Evolutionary conservation across 2,113 vertebrate species (phyloP).

Genomic region (Butastur rufipennis): DNA sequence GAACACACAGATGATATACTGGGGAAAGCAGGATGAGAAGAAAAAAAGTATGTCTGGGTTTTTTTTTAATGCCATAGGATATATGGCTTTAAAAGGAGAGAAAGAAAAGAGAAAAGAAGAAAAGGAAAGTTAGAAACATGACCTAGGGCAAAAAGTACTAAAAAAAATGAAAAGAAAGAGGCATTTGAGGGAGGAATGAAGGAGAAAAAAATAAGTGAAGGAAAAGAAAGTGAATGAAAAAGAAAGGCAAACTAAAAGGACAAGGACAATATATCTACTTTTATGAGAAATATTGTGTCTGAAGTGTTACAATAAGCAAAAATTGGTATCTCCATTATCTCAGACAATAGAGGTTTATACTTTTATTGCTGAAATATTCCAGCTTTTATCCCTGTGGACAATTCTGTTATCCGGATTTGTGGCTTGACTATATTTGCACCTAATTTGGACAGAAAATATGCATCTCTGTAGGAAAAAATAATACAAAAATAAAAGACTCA

Average conservation of each 20-base stretch:
- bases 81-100: neutral
- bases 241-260: neutral
- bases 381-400: neutral
- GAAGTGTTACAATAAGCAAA: neutral
- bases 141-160: neutral
- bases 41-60: rapidly evolving
- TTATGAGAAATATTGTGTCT: neutral
- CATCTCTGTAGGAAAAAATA: neutral
- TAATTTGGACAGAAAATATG: neutral
- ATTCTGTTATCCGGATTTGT: neutral
- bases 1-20: neutral
- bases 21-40: neutral
- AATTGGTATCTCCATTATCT: neutral
- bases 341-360: neutral
- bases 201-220: neutral
- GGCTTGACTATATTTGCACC: neutral
- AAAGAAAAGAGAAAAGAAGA: neutral
- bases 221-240: neutral
- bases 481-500: neutral
- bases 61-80: neutral
- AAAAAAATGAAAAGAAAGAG: neutral
- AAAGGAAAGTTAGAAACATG: neutral
- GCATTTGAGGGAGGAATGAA: neutral
- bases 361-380: neutral
- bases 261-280: neutral